Conservation (phyloP, 2,113 vertebrate genomes). For the Aphelocoma coerulescens region DNA sequence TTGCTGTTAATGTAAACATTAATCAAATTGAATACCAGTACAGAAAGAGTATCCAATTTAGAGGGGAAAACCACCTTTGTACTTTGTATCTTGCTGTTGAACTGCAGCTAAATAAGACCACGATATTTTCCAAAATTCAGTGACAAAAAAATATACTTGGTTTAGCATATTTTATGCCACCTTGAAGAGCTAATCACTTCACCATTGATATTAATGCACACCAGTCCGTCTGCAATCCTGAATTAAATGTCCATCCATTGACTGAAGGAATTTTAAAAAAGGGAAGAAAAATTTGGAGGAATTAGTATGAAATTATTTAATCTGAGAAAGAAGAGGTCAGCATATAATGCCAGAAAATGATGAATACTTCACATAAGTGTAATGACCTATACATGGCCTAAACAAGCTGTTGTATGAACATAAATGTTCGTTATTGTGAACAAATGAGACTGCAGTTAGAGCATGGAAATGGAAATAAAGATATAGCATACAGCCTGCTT, state of each 20-base stretch:
- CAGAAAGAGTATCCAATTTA: not conserved
- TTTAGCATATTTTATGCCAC: not conserved
- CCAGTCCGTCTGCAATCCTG: not conserved
- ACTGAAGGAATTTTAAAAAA: not conserved
- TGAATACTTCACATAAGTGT: not conserved
- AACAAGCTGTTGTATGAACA: not conserved
- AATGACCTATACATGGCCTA: conserved; percentile 12
- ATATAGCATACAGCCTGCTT: not conserved
- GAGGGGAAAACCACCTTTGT: not conserved
- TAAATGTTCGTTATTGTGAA: not conserved
- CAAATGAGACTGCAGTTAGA: not conserved
- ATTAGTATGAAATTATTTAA: not conserved
- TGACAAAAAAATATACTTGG: not conserved
- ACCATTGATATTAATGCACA: not conserved
- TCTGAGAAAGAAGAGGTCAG: not conserved
- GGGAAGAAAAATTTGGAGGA: not conserved
- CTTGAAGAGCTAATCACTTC: not conserved
- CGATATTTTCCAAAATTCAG: conserved; percentile 4
- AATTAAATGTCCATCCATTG: not conserved
- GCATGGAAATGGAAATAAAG: not conserved
- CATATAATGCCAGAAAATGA: not conserved
- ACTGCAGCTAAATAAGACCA: not conserved
- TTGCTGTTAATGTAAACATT: conserved; percentile 63
- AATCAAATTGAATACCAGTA: conserved; percentile 57
- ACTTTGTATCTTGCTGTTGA: not conserved